Conservation (phyloP, 2,797 vertebrate genomes). For the Phrynocephalus vlangalii region DNA sequence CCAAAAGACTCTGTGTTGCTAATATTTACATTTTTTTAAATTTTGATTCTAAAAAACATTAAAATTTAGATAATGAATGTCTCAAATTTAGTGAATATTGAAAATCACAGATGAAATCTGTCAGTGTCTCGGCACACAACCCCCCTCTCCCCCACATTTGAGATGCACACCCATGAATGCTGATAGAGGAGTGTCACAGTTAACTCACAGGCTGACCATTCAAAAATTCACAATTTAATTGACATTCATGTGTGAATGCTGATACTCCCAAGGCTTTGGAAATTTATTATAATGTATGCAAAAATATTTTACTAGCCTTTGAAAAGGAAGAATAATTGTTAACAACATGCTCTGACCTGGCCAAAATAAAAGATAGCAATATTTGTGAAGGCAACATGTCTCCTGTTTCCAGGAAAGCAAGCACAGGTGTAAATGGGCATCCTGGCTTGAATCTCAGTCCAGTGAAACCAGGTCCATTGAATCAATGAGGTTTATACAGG, state of each 20-base stretch:
- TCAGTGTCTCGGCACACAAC: not conserved
- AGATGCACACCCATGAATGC: not conserved
- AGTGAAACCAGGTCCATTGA: too few species aligned
- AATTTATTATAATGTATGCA: not conserved
- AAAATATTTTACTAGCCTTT: not conserved
- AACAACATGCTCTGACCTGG: not conserved
- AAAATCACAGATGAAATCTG: not conserved
- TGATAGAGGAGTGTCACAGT: not conserved
- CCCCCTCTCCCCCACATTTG: not conserved
- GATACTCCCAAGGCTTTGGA: not conserved
- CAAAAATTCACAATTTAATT: not conserved
- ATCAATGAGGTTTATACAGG: too few species aligned
- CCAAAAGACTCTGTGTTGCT: too few species aligned
- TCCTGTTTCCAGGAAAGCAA: not conserved
- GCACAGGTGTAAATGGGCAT: not conserved
- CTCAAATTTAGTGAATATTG: not conserved
- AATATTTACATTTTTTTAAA: too few species aligned
- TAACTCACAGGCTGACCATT: not conserved
- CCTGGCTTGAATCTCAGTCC: too few species aligned
- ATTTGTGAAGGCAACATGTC: not conserved
- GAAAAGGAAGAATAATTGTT: not conserved
- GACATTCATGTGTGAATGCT: not conserved
- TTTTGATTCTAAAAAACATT: not conserved
- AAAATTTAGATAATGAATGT: not conserved
- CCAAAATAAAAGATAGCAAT: conserved; percentile 1